Base-by-base conservation (phyloP, 2,797 vertebrate species). In the Poecilia gillii region DNA sequence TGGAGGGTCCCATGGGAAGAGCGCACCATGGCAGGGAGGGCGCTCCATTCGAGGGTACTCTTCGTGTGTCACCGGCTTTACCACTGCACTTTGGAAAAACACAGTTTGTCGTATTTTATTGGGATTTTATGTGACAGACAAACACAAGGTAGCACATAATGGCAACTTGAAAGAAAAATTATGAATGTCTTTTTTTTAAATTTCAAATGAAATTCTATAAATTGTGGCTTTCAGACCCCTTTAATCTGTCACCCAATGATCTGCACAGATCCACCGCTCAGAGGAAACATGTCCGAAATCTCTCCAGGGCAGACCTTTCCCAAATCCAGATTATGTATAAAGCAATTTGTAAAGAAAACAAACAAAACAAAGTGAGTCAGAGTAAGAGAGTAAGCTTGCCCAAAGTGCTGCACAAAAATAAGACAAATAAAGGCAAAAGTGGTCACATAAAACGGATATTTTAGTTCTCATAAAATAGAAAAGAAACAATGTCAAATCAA, bases 1-100 rank as follows among this genome's bases (percentile, higher is more conserved):
- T 99, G 93, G 99, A 99, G 91, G 97, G 97, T 84, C 94, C 96
- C 72, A 93, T 97, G 92, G 96, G 96, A 81, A 96, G 97, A 88
- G 97, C 96, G 46, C 96, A 97, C 82, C 93, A 97, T 0, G 92
- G 96, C 89, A 96, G 97, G 82, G 99, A 99, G 45, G 95, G 97
- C 77, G 95, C 97, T 28, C 98, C 97, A 0, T 95, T 97, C 71
- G 99, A 99, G 88, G 98, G 99, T 99, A 96, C 83, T 53, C 0
- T 41, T 76, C 7, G 2, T 75, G 12, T 89, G 6, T 79, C 5
- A 11, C 64, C 8, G 33, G 39, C 31, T 41, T 68, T 25, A 41
- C 36, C 39, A 5, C 36, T 39, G 39, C 20, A 11, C 64, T 41
- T 23, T 28, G n/a, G 12, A 46, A 31, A 16, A 72, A 46, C 8